These are phyloP conservation scores for Willisornis vidua DNA, from an alignment of 2,113 vertebrate species.

Conservation along the genomic window DNA sequence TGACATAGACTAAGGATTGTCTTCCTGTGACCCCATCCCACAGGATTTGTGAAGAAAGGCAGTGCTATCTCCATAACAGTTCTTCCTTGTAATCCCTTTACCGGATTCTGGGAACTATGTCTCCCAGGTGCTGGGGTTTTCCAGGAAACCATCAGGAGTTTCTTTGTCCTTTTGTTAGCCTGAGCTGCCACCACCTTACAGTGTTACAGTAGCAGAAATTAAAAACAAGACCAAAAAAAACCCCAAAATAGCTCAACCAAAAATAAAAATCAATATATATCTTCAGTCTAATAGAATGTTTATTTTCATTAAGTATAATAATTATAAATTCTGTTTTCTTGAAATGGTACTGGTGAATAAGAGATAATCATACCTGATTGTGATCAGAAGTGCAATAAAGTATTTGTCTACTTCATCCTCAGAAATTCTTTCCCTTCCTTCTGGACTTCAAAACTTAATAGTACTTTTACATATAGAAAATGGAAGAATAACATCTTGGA, in stretches of 20 bases:
- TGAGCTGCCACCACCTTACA: too few species aligned
- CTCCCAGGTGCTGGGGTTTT: too few species aligned
- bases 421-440: background rate
- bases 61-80: too few species aligned
- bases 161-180: too few species aligned
- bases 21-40: too few species aligned
- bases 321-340: background rate
- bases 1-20: too few species aligned
- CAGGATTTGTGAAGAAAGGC: too few species aligned
- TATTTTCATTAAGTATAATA: background rate
- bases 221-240: background rate
- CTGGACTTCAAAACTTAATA: background rate
- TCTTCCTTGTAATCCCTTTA: too few species aligned
- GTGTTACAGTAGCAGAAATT: background rate
- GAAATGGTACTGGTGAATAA: background rate
- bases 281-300: background rate
- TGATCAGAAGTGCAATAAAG: background rate
- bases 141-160: too few species aligned
- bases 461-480: background rate
- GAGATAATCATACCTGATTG: background rate
- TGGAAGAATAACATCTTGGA: background rate
- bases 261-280: background rate
- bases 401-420: background rate
- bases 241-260: rapidly evolving
- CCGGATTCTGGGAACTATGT: too few species aligned